A percentile compares a stretch with the other conserved stretches of the same genome.
phyloP scores from a whole-genome alignment of 30 jellyfish, hydroid and myxozoan species.

The Hydractinia symbiolongicarpus region DNA sequence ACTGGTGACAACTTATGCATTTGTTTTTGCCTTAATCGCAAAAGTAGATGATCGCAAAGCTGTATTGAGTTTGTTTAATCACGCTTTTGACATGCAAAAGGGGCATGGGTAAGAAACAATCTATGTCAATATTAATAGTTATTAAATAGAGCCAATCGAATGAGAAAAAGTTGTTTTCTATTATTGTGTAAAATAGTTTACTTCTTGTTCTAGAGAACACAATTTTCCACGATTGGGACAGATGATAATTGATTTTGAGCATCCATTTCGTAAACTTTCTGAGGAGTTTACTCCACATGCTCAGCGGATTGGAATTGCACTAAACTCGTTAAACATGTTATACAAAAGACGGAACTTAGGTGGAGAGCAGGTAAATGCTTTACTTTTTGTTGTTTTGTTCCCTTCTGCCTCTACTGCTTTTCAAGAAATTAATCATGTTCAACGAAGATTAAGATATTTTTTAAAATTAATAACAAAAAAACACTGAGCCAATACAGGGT shows the following conservation, averaged over 20 bases:
- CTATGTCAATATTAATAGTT: not conserved
- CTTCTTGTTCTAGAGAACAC: not conserved
- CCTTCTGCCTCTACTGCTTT: no score
- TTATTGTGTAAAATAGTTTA: not conserved
- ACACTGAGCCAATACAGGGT: no score
- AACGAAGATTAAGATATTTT: no score
- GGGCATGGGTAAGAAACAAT: constrained; percentile 68
- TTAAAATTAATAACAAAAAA: no score
- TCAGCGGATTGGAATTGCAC: constrained; percentile 87
- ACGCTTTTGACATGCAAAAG: constrained; percentile 77
- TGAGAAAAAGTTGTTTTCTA: not conserved
- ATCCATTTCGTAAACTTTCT: constrained; percentile 61
- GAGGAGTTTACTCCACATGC: constrained; percentile 96
- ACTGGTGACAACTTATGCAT: constrained; percentile 64
- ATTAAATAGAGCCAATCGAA: not conserved
- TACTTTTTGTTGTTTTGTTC: no score
- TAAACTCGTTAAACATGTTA: constrained; percentile 54
- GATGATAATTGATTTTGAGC: constrained; percentile 76
- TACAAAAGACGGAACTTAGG: constrained; percentile 51
- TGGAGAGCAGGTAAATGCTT: constrained; percentile 71
- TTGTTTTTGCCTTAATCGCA: constrained; percentile 61
- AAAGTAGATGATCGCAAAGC: constrained; percentile 93
- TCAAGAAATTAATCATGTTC: no score
- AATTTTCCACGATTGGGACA: constrained; percentile 91
- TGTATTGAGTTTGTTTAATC: constrained; percentile 82